Conservation (phyloP, 2,113 vertebrate genomes). For the Eira barbara region DNA sequence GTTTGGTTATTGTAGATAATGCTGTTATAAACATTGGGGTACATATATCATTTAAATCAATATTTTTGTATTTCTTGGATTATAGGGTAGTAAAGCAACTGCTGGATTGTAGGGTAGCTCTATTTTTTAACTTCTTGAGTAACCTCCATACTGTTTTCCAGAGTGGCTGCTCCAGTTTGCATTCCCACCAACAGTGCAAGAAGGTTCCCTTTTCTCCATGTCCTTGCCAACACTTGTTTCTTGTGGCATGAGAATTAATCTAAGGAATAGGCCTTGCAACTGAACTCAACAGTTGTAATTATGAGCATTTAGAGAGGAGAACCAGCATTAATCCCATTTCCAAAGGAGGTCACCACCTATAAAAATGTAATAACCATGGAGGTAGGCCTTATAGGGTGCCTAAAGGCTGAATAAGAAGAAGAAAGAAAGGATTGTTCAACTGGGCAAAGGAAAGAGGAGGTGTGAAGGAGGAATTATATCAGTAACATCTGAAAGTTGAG, state of each 20-base stretch:
- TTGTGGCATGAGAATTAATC: background rate
- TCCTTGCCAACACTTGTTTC: background rate
- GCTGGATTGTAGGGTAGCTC: background rate
- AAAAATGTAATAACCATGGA: background rate
- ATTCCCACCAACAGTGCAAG: background rate
- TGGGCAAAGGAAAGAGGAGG: background rate
- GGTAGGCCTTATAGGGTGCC: background rate
- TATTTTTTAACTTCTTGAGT: background rate
- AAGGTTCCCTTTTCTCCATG: background rate
- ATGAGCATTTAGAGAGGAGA: background rate
- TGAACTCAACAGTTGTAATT: background rate
- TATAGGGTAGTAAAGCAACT: background rate
- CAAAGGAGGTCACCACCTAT: background rate
- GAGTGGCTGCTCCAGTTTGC: background rate
- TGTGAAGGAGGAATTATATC: background rate
- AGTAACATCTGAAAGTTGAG: background rate
- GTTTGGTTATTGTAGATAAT: background rate
- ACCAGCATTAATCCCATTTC: background rate
- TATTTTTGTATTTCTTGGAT: background rate
- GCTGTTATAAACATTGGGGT: background rate
- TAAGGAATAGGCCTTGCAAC: background rate
- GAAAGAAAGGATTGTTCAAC: background rate
- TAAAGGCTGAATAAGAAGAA: background rate
- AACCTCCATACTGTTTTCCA: background rate
- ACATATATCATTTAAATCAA: background rate